phyloP scores from a whole-genome alignment of 2,797 vertebrate genomes.

The Sebastes diaconus region DNA sequence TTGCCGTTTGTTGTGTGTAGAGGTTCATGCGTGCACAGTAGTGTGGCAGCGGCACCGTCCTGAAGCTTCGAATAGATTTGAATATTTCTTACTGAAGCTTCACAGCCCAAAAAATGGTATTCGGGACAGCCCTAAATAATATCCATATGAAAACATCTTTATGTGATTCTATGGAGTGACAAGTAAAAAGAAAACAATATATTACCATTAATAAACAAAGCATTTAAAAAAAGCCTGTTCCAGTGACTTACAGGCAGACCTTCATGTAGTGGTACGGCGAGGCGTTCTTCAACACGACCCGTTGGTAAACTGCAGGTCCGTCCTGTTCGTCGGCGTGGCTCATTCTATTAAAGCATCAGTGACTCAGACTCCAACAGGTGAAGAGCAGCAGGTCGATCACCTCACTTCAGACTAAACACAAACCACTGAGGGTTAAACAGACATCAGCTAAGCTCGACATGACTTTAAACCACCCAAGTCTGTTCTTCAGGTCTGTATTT shows the following conservation, averaged over 20 bases:
- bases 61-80: too few species aligned
- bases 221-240: not conserved
- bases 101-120: too few species aligned
- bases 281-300: slow-evolving; percentile 83
- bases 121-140: not conserved
- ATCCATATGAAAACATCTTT: not conserved
- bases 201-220: not conserved
- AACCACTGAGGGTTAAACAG: not conserved
- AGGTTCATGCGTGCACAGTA: too few species aligned
- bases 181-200: not conserved
- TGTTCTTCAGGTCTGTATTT: not conserved
- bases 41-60: too few species aligned
- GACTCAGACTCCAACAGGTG: not conserved
- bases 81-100: too few species aligned
- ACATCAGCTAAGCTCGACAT: not conserved
- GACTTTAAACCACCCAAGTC: not conserved
- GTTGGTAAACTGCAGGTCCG: slow-evolving; percentile 70
- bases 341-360: slow-evolving; percentile 55
- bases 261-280: slow-evolving; percentile 89
- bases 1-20: too few species aligned
- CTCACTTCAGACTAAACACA: not conserved
- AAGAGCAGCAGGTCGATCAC: not conserved
- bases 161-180: not conserved
- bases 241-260: slow-evolving; percentile 85
- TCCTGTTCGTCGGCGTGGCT: slow-evolving; percentile 44